These are phyloP conservation scores for Muscicapa adusta DNA, from an alignment of 2,113 vertebrate genomes.

Conservation along the genomic window DNA sequence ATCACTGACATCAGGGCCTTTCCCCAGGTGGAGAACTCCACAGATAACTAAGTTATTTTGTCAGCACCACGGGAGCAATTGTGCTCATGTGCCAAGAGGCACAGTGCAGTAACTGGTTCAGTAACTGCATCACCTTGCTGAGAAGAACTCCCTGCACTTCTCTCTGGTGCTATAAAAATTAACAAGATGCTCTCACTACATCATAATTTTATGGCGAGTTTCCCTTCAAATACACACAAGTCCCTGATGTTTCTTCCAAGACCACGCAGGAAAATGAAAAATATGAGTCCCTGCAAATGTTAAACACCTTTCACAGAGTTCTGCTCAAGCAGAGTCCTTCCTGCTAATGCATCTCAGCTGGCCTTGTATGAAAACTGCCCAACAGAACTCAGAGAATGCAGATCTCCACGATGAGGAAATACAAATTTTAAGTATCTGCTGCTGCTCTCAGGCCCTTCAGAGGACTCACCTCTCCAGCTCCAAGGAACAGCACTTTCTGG, in stretches of 20 bases:
- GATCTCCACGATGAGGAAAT: fast-evolving
- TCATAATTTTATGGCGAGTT: background rate
- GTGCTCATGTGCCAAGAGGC: background rate
- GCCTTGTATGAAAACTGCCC: background rate
- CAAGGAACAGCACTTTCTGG: slow-evolving; percentile 91
- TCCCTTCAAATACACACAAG: background rate
- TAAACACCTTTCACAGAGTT: background rate
- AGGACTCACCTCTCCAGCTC: slow-evolving; percentile 90
- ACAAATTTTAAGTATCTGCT: background rate
- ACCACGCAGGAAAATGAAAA: background rate
- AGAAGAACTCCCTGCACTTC: background rate
- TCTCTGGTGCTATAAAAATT: background rate
- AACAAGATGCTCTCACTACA: background rate
- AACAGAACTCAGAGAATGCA: fast-evolving
- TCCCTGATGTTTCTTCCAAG: background rate
- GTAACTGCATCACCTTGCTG: background rate
- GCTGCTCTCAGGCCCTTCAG: no score
- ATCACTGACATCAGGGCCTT: background rate
- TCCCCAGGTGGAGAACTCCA: background rate
- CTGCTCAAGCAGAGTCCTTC: background rate
- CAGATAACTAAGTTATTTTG: slow-evolving; percentile 8
- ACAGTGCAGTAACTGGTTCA: fast-evolving
- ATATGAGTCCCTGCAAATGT: background rate
- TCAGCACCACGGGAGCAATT: background rate
- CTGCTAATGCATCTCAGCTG: background rate